Evolutionary conservation across 2,113 vertebrate genomes (phyloP).

Genomic region (Ochotona curzoniae): DNA sequence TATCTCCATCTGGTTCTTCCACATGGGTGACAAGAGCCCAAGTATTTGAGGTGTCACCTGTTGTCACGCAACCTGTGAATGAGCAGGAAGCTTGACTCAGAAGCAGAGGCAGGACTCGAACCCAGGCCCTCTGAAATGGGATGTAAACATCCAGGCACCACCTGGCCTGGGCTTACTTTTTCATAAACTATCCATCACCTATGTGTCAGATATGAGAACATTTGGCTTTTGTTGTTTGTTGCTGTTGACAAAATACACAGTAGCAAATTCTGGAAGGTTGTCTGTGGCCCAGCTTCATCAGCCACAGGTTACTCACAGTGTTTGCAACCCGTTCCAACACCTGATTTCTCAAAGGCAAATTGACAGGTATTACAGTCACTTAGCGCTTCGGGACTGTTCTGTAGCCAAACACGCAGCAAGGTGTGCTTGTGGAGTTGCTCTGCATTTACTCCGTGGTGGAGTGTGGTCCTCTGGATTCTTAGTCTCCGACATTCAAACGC

Average conservation of each 20-base stretch:
- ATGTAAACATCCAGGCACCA: no score
- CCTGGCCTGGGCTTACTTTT: no score
- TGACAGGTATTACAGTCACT: neutral
- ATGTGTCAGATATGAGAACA: neutral
- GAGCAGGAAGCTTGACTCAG: no score
- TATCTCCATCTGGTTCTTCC: no score
- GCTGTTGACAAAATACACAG: neutral
- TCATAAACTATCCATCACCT: neutral
- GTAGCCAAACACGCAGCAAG: accelerated
- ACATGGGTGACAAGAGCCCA: no score
- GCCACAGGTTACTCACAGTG: neutral
- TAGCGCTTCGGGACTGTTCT: neutral
- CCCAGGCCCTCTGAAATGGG: no score
- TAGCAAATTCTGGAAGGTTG: neutral
- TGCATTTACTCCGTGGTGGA: neutral
- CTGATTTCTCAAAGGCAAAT: accelerated
- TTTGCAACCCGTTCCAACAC: neutral
- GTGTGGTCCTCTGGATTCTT: neutral
- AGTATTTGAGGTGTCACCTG: no score
- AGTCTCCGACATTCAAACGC: neutral
- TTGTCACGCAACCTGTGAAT: no score
- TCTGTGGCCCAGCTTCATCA: neutral
- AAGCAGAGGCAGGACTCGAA: no score
- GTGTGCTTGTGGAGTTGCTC: no score
- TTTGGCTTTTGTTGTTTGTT: neutral